These are phyloP conservation scores for Calosoma granatense DNA, from an alignment of 1,140 invertebrate species.

Conservation along the genomic window DNA sequence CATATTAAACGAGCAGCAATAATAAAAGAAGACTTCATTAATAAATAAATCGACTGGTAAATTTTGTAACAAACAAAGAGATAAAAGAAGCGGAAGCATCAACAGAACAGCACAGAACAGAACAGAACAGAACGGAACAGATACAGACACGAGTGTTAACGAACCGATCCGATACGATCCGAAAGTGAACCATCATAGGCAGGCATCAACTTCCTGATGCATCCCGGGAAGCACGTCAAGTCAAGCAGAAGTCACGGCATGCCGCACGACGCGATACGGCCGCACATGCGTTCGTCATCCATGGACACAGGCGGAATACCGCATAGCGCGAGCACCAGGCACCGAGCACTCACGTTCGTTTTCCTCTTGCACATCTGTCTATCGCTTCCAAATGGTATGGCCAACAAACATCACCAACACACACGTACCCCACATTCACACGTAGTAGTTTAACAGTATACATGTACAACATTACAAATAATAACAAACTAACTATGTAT, in stretches of 20 bases:
- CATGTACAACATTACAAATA: background rate
- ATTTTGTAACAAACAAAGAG: background rate
- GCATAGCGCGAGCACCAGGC: slow-evolving; percentile 12
- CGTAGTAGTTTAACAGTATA: background rate
- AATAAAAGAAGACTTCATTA: background rate
- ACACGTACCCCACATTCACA: background rate
- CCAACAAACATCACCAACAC: background rate
- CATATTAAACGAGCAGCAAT: background rate
- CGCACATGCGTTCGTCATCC: slow-evolving; percentile 18
- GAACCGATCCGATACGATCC: background rate
- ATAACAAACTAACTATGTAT: background rate
- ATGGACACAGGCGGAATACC: slow-evolving; percentile 31
- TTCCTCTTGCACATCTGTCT: slow-evolving; percentile 32
- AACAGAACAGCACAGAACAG: background rate
- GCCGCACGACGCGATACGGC: background rate
- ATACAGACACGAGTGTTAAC: background rate
- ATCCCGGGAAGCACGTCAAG: too few species aligned
- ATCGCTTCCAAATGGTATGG: slow-evolving; percentile 32
- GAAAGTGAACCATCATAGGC: background rate
- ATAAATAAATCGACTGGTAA: background rate
- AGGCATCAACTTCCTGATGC: too few species aligned
- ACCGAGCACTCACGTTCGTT: slow-evolving; percentile 29
- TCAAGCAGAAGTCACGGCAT: too few species aligned
- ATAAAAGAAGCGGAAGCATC: background rate
- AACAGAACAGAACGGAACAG: background rate